These are phyloP conservation scores for Amphilophus citrinellus DNA, from an alignment of 2,113 vertebrate species.

Conservation along the genomic window DNA sequence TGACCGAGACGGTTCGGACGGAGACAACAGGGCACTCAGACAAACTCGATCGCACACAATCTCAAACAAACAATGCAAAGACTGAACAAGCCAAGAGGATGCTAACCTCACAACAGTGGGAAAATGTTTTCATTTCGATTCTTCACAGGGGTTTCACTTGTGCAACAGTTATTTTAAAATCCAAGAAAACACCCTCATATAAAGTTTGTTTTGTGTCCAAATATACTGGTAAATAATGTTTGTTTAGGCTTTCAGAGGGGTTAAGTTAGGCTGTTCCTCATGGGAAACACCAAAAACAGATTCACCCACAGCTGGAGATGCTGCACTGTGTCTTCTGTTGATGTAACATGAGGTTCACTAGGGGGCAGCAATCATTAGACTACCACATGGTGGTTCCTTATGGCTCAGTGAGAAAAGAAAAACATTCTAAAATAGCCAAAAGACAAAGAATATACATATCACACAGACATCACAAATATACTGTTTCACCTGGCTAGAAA, in stretches of 20 bases:
- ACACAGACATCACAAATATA: fast-evolving
- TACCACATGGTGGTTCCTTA: neutral
- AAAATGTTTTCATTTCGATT: conserved; percentile 42
- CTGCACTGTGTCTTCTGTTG: neutral
- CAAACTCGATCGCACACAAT: conserved; percentile 27
- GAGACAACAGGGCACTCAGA: conserved; percentile 25
- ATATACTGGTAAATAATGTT: conserved; percentile 32
- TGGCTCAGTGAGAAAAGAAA: neutral
- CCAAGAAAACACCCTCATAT: neutral
- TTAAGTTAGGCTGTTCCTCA: conserved; percentile 2
- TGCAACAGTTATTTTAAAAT: conserved; percentile 6
- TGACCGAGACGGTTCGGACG: neutral
- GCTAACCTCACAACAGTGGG: conserved; percentile 25
- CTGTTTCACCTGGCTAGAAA: neutral
- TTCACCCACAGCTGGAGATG: neutral
- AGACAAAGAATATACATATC: neutral
- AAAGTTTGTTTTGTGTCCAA: conserved; percentile 46
- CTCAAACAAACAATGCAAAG: conserved; percentile 50
- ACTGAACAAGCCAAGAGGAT: conserved; percentile 13
- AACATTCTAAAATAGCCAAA: neutral
- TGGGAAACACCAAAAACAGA: neutral
- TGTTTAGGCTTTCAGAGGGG: conserved; percentile 9
- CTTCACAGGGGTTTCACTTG: conserved; percentile 28
- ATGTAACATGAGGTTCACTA: conserved; percentile 70
- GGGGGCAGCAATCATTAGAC: conserved; percentile 80